Percentiles rank a stretch among this genome's conserved stretches.
Evolutionary conservation across 2,113 vertebrate genomes (phyloP).

Genomic region (Phalacrocorax aristotelis): DNA sequence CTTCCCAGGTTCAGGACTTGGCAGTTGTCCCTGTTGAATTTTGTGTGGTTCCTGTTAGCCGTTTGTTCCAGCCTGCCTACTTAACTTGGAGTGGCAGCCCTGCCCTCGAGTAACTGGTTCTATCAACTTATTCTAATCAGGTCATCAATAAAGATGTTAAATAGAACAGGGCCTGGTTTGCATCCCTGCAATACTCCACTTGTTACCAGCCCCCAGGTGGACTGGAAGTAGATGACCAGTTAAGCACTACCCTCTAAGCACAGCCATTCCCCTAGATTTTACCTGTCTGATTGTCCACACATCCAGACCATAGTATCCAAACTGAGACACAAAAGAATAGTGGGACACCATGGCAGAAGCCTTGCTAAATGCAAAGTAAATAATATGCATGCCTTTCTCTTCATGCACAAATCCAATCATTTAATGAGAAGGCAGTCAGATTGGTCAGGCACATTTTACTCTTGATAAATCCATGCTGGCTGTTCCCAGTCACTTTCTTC

Average conservation of each 20-base stretch:
- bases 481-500: neutral
- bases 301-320: neutral
- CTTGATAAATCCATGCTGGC: neutral
- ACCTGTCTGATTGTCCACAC: neutral
- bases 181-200: neutral
- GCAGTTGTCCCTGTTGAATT: neutral
- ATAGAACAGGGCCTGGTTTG: neutral
- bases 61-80: neutral
- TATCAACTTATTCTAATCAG: neutral
- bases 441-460: neutral
- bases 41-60: neutral
- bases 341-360: neutral
- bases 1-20: neutral
- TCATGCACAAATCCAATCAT: neutral
- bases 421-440: neutral
- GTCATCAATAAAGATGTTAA: neutral
- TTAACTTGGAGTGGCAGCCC: neutral
- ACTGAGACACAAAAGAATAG: neutral
- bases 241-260: neutral
- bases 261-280: neutral
- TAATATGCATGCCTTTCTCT: neutral
- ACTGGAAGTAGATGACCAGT: neutral
- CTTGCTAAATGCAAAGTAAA: neutral
- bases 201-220: neutral
- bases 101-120: neutral